Conservation (phyloP, 2,888 invertebrate species). For the Emmelina monodactyla region DNA sequence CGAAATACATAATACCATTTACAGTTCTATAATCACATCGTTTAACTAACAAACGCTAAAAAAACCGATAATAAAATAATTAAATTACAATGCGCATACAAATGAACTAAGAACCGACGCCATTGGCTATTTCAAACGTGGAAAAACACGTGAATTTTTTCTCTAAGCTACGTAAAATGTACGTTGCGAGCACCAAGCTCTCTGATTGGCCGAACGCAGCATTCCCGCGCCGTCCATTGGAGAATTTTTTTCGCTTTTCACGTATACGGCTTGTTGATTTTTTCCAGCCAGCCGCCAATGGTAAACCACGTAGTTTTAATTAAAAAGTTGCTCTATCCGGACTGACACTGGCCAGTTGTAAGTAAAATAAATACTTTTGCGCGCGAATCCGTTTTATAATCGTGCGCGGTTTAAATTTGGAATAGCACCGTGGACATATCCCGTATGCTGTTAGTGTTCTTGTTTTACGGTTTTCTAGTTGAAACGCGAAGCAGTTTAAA, state of each 20-base stretch:
- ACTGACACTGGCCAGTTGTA: too few relatives aligned
- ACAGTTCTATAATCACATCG: neutral
- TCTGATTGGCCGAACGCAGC: conserved; percentile 36
- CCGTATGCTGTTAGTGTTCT: too few relatives aligned
- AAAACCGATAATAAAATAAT: conserved; percentile 28
- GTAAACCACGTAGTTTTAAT: conserved; percentile 50
- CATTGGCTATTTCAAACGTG: conserved; percentile 48
- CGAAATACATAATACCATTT: neutral
- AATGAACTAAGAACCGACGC: conserved; percentile 26
- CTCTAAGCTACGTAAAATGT: conserved; percentile 57
- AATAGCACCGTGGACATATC: too few relatives aligned
- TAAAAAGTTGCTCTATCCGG: conserved; percentile 39
- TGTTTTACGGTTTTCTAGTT: too few relatives aligned
- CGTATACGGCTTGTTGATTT: conserved; percentile 46
- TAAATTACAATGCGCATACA: conserved; percentile 44
- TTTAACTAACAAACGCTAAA: conserved; percentile 19
- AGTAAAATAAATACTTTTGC: conserved; percentile 21
- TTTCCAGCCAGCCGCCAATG: conserved; percentile 52
- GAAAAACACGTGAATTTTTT: conserved; percentile 62
- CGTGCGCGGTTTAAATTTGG: conserved; percentile 13
- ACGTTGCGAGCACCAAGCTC: conserved; percentile 36
- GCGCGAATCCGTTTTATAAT: conserved; percentile 15
- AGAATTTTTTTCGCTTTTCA: conserved; percentile 55
- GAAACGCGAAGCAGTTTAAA: too few relatives aligned
- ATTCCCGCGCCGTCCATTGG: conserved; percentile 41